Base-by-base conservation (phyloP, 1,140 invertebrate species). In the Drosophila oshimai region DNA sequence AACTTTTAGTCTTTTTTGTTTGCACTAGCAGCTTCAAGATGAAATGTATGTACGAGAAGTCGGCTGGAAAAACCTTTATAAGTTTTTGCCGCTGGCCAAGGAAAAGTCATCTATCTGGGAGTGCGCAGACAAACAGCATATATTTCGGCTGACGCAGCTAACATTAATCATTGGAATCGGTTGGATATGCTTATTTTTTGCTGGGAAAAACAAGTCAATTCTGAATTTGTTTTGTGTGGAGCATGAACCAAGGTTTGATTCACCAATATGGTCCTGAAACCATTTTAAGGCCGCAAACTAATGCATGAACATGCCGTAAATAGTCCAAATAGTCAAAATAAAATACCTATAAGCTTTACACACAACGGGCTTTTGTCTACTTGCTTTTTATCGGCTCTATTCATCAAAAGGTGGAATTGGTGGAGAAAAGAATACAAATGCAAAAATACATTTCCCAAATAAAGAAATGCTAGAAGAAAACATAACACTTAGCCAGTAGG, bases 81-180 rank as follows among this genome's bases (percentile, higher is more conserved):
- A 15, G 26, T 28, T 55, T 33, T 31, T 73, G 69, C 78, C 79
- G 17, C 31, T 29, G 24, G 44, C 54, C 24, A 6, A 13, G 31
- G 33, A 57, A 42, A 41, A 68, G 29, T 18, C 50, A 69, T 57
- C 65, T 55, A 71, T 68, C 36, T 70, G 36, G 24, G 36, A 34
- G 33, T 37, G 41, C 41, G 45, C 51, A 73, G 77, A 83, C 78
- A 81, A 50, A 26, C 64, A 69, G 77, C 65, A 86, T 75, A 80
- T 86, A 80, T 84, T 80, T 36, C 51, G 58, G 79, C 80, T 86
- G 80, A 86, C 80, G 73, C 76, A 75, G 80, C 80, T 26, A 24
- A 53, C 80, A 86, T 86, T 87, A 86, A 86, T 86, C 80, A 86
- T 86, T 84, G 68, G 80, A 61, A 68, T 69, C 64, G 71, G 71